Evolutionary conservation across 2,888 invertebrate species (phyloP).

Genomic region (Oconnorella tubifera): DNA sequence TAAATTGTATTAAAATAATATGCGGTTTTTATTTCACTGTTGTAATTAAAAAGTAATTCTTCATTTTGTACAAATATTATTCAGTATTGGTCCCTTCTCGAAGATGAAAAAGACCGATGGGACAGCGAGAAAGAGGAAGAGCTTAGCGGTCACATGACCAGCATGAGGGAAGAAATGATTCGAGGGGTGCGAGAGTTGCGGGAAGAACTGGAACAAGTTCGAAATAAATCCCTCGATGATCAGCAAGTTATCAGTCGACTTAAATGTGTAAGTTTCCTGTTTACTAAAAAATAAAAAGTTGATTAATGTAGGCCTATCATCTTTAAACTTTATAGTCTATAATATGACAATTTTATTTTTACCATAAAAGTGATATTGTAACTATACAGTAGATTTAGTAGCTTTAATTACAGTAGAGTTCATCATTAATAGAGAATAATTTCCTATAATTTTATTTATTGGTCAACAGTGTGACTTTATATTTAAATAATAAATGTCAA

Average conservation of each 20-base stretch:
- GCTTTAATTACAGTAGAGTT: too few relatives aligned
- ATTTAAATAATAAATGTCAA: too few relatives aligned
- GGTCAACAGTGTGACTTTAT: too few relatives aligned
- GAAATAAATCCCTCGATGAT: not conserved
- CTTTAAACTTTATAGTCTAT: too few relatives aligned
- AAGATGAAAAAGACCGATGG: slow-evolving; percentile 2
- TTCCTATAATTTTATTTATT: too few relatives aligned
- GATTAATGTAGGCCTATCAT: too few relatives aligned
- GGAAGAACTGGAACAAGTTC: not conserved
- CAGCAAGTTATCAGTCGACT: not conserved
- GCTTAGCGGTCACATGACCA: slow-evolving; percentile 1
- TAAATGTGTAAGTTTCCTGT: not conserved
- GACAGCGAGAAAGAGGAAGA: not conserved
- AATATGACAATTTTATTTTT: too few relatives aligned
- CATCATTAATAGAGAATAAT: too few relatives aligned
- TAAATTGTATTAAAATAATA: not conserved
- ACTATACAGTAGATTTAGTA: too few relatives aligned
- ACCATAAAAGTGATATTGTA: too few relatives aligned
- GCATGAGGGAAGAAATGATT: slow-evolving; percentile 1
- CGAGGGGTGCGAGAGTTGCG: not conserved
- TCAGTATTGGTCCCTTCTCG: slow-evolving; percentile 5
- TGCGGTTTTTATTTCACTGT: not conserved
- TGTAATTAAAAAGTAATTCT: not conserved
- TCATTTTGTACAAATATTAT: too few relatives aligned
- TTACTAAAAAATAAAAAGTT: too few relatives aligned